Evolutionary conservation across 1,140 invertebrate genomes (phyloP), one percentile per base, ranked within the genome.

Genomic region (Bombyx mandarina): DNA sequence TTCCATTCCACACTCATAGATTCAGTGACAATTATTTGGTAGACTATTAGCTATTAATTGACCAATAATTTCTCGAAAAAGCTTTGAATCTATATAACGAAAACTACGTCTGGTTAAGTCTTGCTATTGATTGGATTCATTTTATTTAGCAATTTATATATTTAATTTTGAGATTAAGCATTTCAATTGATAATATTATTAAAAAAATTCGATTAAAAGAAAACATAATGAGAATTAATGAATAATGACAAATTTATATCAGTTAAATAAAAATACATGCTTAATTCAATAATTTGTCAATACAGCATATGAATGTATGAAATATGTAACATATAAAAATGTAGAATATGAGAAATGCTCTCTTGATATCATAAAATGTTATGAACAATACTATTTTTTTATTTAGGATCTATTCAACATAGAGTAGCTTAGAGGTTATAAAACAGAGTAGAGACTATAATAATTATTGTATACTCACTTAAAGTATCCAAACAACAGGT

Each of bases 401-500:
- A 18, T 18, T 18, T 18, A 18, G 12, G 12, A 18, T 18, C 12
- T 18, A 18, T 18, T 18, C 12, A 18, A 18, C 12, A 12, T 46
- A 12, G 22, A 49, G 7, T 18, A 49, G 7, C 48, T 49, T 18
- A 10, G 10, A 49, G 22, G 48, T 22, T 12, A 12, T 18, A 49
- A 49, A 49, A 46, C 8, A 46, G 8, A 46, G 4, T 12, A 18
- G 6, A 12, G 43, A 66, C 57, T 45, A 61, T 45, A 18, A 22
- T 57, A 52, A 54, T 61, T 56, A 57, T 56, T 60, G 58, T 60
- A 60, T 65, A 61, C 66, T 65, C 69, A 76, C 69, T 63, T 68
- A 58, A 66, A 69, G 59, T 71, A 66, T 65, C 69, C 60, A 68
- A 71, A 68, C 69, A 79, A 79, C 73, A 78, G 72, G 72, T 79